A percentile compares a stretch with the other conserved stretches of the same genome.
phyloP scores from a whole-genome alignment of 2,888 invertebrate species.

The Strigamia transsilvanica region DNA sequence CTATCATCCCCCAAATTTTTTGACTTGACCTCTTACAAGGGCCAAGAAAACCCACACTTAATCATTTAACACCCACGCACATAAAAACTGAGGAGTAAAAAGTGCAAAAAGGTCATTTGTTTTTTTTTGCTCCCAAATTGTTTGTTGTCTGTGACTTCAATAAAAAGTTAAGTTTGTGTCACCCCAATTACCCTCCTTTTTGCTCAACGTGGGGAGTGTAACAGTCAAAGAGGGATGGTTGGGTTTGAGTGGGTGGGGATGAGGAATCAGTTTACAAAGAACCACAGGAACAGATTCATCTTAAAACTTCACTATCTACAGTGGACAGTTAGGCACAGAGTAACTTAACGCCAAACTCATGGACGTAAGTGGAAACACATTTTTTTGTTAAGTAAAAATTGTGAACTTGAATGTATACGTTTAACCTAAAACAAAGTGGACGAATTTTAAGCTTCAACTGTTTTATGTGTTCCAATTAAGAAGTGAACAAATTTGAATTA shows the following conservation, averaged over 20 bases:
- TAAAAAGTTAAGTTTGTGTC: conserved; percentile 43
- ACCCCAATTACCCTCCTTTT: conserved; percentile 48
- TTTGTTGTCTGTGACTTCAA: conserved; percentile 26
- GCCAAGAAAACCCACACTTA: conserved; percentile 47
- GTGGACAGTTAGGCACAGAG: conserved; percentile 28
- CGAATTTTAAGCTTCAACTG: not conserved
- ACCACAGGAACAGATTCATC: conserved; percentile 49
- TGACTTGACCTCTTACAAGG: conserved; percentile 41
- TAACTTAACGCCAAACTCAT: conserved; percentile 39
- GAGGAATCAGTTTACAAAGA: conserved; percentile 44
- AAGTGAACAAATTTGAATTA: not conserved
- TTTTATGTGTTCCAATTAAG: not conserved
- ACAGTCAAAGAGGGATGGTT: conserved; percentile 10
- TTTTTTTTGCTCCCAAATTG: not conserved
- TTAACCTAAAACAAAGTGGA: not conserved
- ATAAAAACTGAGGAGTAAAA: conserved; percentile 23
- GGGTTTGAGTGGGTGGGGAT: conserved; percentile 34
- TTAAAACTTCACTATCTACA: conserved; percentile 35
- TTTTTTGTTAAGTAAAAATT: not conserved
- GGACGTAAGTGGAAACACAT: conserved; percentile 34
- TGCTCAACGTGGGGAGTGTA: conserved; percentile 23
- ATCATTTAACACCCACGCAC: conserved; percentile 34
- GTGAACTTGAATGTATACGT: too few relatives aligned
- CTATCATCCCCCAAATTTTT: conserved; percentile 43
- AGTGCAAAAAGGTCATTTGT: not conserved